A percentile compares a stretch with the other conserved stretches of the same genome.
Evolutionary conservation across 1,140 invertebrate species (phyloP).

Genomic region (Macrosteles quadrilineatus): DNA sequence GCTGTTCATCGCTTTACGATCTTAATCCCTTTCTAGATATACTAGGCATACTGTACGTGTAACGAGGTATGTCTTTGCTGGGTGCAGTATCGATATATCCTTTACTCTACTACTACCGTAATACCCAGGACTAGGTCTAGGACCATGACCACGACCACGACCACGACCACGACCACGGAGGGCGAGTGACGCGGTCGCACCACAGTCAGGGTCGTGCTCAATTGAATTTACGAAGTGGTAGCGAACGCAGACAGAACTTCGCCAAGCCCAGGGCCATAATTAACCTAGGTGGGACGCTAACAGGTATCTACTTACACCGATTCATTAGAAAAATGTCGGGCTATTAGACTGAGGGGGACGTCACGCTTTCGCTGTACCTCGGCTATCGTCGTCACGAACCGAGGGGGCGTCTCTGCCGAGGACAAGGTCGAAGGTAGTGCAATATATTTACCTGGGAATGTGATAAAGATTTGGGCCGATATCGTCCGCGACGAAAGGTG

Average conservation of each 20-base stretch:
- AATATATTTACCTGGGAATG: too few species aligned
- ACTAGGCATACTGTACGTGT: too few species aligned
- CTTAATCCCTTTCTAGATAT: too few species aligned
- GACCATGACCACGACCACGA: too few species aligned
- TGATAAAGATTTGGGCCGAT: too few species aligned
- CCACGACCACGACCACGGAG: not conserved
- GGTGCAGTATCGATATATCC: too few species aligned
- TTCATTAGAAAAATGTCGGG: not conserved
- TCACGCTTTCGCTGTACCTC: slow-evolving; percentile 1
- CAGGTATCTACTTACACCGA: slow-evolving; percentile 13
- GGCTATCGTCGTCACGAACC: not conserved
- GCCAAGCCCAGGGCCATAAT: not conserved
- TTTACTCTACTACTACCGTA: too few species aligned
- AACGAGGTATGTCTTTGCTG: too few species aligned
- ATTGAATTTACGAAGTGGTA: not conserved
- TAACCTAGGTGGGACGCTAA: slow-evolving; percentile 7
- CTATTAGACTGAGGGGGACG: not conserved
- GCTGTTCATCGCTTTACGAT: too few species aligned
- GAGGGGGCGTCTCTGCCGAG: not conserved
- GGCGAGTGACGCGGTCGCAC: not conserved
- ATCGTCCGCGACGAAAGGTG: too few species aligned
- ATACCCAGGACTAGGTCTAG: too few species aligned
- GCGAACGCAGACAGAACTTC: not conserved
- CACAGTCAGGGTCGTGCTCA: not conserved
- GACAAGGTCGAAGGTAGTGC: not conserved